Evolutionary conservation across 2,888 invertebrate genomes (phyloP).

Genomic region (Stictocephala bisonia): DNA sequence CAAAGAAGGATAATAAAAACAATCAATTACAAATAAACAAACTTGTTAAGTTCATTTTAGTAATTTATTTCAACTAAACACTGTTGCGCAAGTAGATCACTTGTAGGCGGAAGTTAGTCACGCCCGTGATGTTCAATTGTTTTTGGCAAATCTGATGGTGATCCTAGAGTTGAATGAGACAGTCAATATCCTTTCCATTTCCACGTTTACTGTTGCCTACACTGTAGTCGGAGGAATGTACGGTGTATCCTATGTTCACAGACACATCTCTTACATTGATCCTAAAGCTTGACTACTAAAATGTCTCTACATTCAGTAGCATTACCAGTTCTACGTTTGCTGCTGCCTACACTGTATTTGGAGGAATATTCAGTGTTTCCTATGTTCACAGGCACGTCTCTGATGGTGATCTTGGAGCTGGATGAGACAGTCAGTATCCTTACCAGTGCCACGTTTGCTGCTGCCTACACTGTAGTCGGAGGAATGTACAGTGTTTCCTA

Average conservation of each 20-base stretch:
- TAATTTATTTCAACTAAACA: too few species aligned
- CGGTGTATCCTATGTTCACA: slow-evolving; percentile 72
- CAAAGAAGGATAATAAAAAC: too few species aligned
- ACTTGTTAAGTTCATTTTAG: too few species aligned
- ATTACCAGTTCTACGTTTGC: slow-evolving; percentile 71
- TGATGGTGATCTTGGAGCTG: slow-evolving; percentile 71
- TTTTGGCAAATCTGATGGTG: slow-evolving; percentile 70
- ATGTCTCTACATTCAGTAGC: slow-evolving; percentile 68
- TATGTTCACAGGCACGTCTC: slow-evolving; percentile 68
- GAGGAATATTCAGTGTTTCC: slow-evolving; percentile 74
- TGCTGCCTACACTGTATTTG: slow-evolving; percentile 74
- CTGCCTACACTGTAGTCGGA: slow-evolving; percentile 75
- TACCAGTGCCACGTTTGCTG: slow-evolving; percentile 70
- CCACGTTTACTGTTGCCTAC: slow-evolving; percentile 72
- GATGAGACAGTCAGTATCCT: slow-evolving; percentile 69
- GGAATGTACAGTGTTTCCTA: slow-evolving; percentile 78
- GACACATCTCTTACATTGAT: slow-evolving; percentile 73
- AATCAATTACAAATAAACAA: too few species aligned
- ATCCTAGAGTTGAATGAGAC: slow-evolving; percentile 70
- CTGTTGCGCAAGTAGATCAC: too few species aligned
- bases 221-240: slow-evolving; percentile 77
- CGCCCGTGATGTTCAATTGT: too few species aligned
- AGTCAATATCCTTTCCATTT: slow-evolving; percentile 69
- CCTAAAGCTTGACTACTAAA: slow-evolving; percentile 69
- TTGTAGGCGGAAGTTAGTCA: too few species aligned